These are phyloP conservation scores for Cyanoramphus novaezelandiae DNA, from an alignment of 2,113 vertebrate genomes.

Conservation along the genomic window DNA sequence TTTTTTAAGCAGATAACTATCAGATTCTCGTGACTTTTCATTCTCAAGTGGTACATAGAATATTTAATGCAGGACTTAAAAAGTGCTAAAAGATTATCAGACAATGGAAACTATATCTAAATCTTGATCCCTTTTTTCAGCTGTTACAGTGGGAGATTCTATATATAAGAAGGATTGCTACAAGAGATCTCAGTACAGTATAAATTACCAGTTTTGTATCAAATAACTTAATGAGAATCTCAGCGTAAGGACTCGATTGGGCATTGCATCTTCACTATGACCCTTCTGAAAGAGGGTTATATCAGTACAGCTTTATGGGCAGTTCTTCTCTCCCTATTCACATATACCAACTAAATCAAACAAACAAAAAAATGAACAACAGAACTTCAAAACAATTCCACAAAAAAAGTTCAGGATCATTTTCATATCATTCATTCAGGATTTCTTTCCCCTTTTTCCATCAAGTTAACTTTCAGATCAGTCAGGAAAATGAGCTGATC, in stretches of 20 bases:
- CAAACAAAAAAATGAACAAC: neutral
- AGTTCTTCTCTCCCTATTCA: neutral
- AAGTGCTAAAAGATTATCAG: neutral
- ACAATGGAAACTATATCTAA: neutral
- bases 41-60: neutral
- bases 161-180: neutral
- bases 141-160: neutral
- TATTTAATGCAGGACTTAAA: neutral
- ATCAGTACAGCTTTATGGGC: neutral
- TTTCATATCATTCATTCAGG: neutral
- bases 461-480: accelerated
- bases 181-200: neutral
- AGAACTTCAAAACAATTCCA: neutral
- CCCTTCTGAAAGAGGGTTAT: neutral
- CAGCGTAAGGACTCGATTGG: neutral
- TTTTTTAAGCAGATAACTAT: neutral
- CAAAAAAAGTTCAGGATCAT: neutral
- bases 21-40: neutral
- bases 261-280: neutral
- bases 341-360: neutral
- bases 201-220: neutral
- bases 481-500: neutral
- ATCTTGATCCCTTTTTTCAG: neutral
- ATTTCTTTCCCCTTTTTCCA: neutral
- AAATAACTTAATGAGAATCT: neutral